Evolutionary conservation across 2,113 vertebrate genomes (phyloP).

Genomic region (Platysternon megacephalum): DNA sequence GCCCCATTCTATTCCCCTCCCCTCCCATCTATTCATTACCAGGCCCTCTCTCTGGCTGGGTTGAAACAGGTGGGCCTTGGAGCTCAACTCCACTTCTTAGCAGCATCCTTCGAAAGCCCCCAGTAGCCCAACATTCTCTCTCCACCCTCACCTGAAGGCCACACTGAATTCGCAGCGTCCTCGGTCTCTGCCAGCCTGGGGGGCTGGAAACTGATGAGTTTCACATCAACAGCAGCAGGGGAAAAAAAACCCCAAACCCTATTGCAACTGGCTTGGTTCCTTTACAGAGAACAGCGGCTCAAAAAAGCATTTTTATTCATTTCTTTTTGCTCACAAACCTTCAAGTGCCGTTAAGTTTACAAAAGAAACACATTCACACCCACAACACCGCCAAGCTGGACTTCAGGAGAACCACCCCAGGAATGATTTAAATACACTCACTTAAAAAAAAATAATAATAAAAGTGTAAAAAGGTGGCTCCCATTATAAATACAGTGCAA

Average conservation of each 20-base stretch:
- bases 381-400: not conserved
- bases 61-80: not conserved
- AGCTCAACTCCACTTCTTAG: not conserved
- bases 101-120: not conserved
- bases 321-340: not conserved
- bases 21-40: not conserved
- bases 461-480: not conserved
- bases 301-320: not conserved
- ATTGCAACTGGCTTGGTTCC: not conserved
- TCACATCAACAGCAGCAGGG: not conserved
- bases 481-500: slow-evolving; percentile 42
- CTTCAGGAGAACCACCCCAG: not conserved
- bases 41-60: not conserved
- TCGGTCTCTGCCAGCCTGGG: too few species aligned
- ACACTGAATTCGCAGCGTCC: not conserved
- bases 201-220: too few species aligned
- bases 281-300: not conserved
- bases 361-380: not conserved
- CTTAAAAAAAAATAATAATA: not conserved
- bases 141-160: not conserved
- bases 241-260: not conserved
- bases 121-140: not conserved
- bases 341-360: not conserved
- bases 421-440: not conserved
- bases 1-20: not conserved